Evolutionary conservation across 1,140 invertebrate genomes (phyloP).

Genomic region (Panonychus citri): DNA sequence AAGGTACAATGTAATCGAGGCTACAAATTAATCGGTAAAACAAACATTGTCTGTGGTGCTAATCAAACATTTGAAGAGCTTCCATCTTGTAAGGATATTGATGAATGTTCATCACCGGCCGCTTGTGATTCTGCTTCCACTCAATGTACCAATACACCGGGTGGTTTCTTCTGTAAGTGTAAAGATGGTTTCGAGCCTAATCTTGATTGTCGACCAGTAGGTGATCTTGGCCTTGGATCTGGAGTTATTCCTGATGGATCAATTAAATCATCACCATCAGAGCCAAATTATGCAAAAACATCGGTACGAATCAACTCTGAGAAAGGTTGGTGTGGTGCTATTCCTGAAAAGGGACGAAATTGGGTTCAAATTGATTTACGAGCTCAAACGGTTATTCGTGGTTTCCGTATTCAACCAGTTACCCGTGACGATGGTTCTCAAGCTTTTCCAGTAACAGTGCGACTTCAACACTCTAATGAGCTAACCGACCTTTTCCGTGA

Average conservation of each 20-base stretch:
- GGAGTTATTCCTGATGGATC: slow-evolving; percentile 69
- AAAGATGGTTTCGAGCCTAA: slow-evolving; percentile 56
- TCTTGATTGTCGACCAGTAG: slow-evolving; percentile 63
- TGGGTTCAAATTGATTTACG: slow-evolving; percentile 63
- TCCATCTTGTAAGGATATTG: slow-evolving; percentile 65
- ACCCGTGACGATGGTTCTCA: slow-evolving; percentile 27
- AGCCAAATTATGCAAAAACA: slow-evolving; percentile 55
- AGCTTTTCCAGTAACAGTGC: slow-evolving; percentile 63
- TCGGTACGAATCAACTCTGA: slow-evolving; percentile 44
- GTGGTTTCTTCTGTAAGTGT: slow-evolving; percentile 77
- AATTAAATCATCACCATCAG: slow-evolving; percentile 56
- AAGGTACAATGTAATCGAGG: slow-evolving; percentile 75
- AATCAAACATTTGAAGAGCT: slow-evolving; percentile 58
- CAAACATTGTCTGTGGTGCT: slow-evolving; percentile 62
- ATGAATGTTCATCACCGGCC: slow-evolving; percentile 57
- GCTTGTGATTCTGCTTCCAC: slow-evolving; percentile 74
- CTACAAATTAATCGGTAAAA: slow-evolving; percentile 57
- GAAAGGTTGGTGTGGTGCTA: slow-evolving; percentile 72
- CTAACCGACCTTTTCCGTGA: slow-evolving; percentile 68
- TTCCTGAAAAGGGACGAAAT: slow-evolving; percentile 53
- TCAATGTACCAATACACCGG: slow-evolving; percentile 67
- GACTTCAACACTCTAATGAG: slow-evolving; percentile 64
- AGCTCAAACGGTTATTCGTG: slow-evolving; percentile 65
- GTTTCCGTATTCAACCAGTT: slow-evolving; percentile 62
- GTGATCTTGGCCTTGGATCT: slow-evolving; percentile 62